phyloP scores from a whole-genome alignment of 2,797 vertebrate species.

The Malacoraja senta region DNA sequence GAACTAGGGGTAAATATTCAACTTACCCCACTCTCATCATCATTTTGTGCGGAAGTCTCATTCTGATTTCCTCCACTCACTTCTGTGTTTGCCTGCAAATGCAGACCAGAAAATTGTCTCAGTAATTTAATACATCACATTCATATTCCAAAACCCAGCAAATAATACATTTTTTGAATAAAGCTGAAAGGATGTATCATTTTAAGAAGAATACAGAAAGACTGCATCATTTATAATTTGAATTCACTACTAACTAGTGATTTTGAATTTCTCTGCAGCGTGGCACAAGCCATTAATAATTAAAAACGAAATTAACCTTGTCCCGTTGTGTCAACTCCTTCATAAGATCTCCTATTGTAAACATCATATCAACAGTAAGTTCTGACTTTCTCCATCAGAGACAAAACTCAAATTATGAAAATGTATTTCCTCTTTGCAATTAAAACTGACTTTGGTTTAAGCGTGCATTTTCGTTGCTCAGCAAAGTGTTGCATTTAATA shows the following conservation, averaged over 20 bases:
- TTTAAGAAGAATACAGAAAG: background rate
- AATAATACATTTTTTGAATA: background rate
- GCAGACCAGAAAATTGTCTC: background rate
- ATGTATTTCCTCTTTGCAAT: background rate
- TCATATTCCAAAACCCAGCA: background rate
- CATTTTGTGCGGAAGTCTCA: background rate
- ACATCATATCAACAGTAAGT: background rate
- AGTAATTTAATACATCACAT: background rate
- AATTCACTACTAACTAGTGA: background rate
- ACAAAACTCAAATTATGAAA: background rate
- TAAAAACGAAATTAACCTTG: background rate
- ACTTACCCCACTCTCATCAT: conserved; percentile 27
- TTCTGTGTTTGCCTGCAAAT: conserved; percentile 8
- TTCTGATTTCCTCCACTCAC: background rate
- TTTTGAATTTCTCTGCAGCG: background rate
- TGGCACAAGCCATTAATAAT: background rate
- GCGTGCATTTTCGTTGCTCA: background rate
- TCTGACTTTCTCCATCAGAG: background rate
- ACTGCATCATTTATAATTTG: background rate
- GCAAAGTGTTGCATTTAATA: background rate
- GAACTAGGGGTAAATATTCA: background rate
- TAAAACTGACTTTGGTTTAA: background rate
- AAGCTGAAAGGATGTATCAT: too few species aligned
- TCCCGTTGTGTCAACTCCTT: background rate
- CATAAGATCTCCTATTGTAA: background rate